A percentile compares a stretch with the other conserved stretches of the same genome.
These are phyloP conservation scores for Sylvia atricapilla DNA, from an alignment of 2,113 vertebrate species.

Conservation along the genomic window DNA sequence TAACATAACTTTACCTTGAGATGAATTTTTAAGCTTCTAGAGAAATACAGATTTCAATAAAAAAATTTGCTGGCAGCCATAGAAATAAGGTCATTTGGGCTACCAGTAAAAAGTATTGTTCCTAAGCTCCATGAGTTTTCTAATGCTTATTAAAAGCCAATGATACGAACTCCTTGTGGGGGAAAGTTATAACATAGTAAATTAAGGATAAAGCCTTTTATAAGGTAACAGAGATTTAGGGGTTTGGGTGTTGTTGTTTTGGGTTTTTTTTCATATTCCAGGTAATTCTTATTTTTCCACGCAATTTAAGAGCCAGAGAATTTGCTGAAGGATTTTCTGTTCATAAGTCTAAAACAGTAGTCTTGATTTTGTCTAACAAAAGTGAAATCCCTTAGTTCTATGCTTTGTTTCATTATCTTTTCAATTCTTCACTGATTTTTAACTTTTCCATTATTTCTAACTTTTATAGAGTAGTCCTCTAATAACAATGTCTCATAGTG, in stretches of 20 bases:
- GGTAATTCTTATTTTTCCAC: neutral
- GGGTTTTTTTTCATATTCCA: neutral
- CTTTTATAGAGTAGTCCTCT: neutral
- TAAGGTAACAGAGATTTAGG: neutral
- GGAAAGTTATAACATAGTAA: neutral
- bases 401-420: neutral
- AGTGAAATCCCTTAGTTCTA: neutral
- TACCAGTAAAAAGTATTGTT: neutral
- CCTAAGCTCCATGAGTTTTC: neutral
- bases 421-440: neutral
- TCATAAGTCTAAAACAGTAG: neutral
- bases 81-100: slow-evolving; percentile 35
- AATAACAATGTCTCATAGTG: neutral
- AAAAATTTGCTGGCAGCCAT: slow-evolving; percentile 31
- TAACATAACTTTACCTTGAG: slow-evolving; percentile 54
- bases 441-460: neutral
- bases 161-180: neutral
- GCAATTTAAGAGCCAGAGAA: neutral
- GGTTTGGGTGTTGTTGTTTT: neutral
- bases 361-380: neutral
- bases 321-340: neutral
- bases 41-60: slow-evolving; percentile 14
- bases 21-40: slow-evolving; percentile 26
- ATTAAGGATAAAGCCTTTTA: neutral
- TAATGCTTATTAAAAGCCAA: neutral